Percentiles rank a stretch among this genome's conserved stretches.
Conservation (phyloP, 2,113 vertebrate genomes). For the Phalacrocorax brasilianus region DNA sequence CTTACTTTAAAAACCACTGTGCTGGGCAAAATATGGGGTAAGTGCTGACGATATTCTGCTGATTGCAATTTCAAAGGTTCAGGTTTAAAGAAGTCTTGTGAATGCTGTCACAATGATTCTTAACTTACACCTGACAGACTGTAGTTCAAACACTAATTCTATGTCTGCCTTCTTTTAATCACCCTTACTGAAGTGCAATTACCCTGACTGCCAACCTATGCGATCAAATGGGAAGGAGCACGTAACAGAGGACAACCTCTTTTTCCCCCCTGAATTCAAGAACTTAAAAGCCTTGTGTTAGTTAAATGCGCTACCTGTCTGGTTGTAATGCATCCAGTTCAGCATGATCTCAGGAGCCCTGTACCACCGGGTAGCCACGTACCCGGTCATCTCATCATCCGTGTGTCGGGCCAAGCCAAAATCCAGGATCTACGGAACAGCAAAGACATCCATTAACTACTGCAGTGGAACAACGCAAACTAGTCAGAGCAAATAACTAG, state of each 20-base stretch:
- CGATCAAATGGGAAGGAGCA: not conserved
- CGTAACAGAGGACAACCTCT: accelerated
- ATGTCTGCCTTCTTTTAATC: not conserved
- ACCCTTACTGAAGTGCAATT: not conserved
- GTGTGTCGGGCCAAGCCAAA: constrained; percentile 96
- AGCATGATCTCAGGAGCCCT: constrained; percentile 98
- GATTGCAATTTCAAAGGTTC: not conserved
- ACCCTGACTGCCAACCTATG: accelerated
- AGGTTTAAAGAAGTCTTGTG: not conserved
- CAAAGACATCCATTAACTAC: not conserved
- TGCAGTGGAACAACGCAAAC: not conserved
- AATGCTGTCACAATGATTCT: not conserved
- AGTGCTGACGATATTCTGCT: not conserved
- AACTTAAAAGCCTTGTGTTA: not conserved
- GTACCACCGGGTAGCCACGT: constrained; percentile 97
- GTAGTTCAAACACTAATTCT: not conserved
- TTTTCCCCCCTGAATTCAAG: not conserved
- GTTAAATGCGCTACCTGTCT: constrained; percentile 81
- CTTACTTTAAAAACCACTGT: not conserved
- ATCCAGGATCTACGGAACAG: constrained; percentile 87
- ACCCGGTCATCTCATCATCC: constrained; percentile 98
- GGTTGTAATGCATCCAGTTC: constrained; percentile 99
- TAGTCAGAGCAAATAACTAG: not conserved
- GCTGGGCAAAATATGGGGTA: not conserved
- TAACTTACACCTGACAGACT: not conserved